Conservation (phyloP, 2,113 vertebrate genomes). For the Anser cygnoides region DNA sequence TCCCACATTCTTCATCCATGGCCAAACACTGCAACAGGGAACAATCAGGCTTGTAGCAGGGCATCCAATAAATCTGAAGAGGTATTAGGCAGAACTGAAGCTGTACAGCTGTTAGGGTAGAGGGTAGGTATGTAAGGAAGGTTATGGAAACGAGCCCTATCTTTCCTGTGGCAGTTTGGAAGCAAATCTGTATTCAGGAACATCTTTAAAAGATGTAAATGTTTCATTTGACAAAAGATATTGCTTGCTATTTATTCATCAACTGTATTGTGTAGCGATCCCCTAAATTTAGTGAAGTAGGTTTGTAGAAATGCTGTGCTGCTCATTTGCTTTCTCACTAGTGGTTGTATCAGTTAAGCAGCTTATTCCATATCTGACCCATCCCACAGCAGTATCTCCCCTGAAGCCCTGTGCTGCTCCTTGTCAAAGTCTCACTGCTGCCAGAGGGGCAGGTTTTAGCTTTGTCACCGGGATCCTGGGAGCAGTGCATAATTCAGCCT, state of each 20-base stretch:
- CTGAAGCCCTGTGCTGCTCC: background rate
- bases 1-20: constrained; percentile 55
- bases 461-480: background rate
- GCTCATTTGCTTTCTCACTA: background rate
- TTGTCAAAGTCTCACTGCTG: background rate
- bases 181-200: background rate
- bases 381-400: background rate
- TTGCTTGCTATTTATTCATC: background rate
- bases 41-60: constrained; percentile 40
- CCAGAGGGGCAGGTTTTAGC: background rate
- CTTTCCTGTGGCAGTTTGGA: background rate
- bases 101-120: constrained; percentile 28
- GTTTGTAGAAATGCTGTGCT: background rate
- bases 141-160: background rate
- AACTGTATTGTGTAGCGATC: background rate
- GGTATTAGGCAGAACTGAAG: constrained; percentile 50
- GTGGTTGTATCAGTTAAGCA: background rate
- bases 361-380: background rate
- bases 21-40: constrained; percentile 8
- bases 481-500: background rate
- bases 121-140: background rate
- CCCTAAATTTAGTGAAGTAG: background rate
- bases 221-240: background rate
- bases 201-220: background rate
- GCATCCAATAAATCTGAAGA: constrained; percentile 41